A percentile compares a stretch with the other conserved stretches of the same genome.
Conservation (phyloP, 1,140 invertebrate genomes). For the Atopsyche davidsoni region DNA sequence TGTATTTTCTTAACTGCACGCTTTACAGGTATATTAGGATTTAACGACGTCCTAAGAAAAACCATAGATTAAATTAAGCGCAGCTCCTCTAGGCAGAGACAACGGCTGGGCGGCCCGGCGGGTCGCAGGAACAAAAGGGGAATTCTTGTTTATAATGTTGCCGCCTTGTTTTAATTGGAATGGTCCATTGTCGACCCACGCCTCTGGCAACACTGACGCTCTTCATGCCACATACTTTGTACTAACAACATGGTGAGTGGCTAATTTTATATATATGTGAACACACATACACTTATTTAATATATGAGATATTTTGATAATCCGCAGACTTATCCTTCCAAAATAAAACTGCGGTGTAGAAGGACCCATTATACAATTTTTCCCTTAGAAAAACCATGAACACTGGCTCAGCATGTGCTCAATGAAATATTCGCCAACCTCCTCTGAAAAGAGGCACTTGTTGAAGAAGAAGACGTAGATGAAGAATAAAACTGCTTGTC, state of each 20-base stretch:
- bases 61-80: too few relatives aligned
- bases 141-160: background rate
- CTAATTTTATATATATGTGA: background rate
- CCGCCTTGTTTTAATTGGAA: background rate
- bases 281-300: background rate
- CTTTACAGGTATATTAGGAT: too few relatives aligned
- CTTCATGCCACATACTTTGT: background rate
- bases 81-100: too few relatives aligned
- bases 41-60: too few relatives aligned
- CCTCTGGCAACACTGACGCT: background rate
- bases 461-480: background rate
- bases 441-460: background rate
- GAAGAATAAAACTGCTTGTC: background rate
- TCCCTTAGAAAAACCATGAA: background rate
- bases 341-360: too few relatives aligned
- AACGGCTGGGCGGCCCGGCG: too few relatives aligned
- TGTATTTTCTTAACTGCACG: too few relatives aligned
- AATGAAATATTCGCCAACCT: background rate
- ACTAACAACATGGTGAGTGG: background rate
- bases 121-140: too few relatives aligned
- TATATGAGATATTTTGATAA: background rate
- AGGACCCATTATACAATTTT: background rate
- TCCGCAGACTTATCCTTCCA: too few relatives aligned
- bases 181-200: background rate
- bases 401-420: background rate